A percentile compares a stretch with the other conserved stretches of the same genome.
Conservation (phyloP, 1,140 invertebrate species). For the Medauroidea extradentata region DNA sequence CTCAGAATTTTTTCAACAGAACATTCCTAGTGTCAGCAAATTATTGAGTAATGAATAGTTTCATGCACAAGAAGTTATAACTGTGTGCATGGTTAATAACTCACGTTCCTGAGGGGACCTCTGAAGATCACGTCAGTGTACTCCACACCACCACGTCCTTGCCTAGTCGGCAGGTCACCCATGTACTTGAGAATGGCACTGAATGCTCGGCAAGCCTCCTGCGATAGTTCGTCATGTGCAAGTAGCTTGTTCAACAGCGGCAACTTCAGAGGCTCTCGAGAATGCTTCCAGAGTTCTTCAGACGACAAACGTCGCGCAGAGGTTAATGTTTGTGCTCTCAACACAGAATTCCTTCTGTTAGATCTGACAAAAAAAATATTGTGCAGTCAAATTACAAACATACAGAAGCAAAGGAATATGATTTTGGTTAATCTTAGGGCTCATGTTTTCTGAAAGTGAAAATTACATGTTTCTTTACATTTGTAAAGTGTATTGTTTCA, state of each 20-base stretch:
- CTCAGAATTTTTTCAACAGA: no score
- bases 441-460: no score
- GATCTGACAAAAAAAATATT: slow-evolving; percentile 57
- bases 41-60: no score
- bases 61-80: no score
- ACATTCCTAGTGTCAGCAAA: no score
- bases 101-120: slow-evolving; percentile 68
- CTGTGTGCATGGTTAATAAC: no score
- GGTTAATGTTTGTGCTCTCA: slow-evolving; percentile 57
- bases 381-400: no score
- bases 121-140: slow-evolving; percentile 89
- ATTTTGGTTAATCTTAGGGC: no score
- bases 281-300: slow-evolving; percentile 77
- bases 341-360: slow-evolving; percentile 44
- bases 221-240: slow-evolving; percentile 66
- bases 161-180: slow-evolving; percentile 82
- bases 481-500: neutral
- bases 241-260: slow-evolving; percentile 81
- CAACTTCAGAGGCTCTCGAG: slow-evolving; percentile 76
- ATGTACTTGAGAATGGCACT: slow-evolving; percentile 89
- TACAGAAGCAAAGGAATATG: no score
- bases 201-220: slow-evolving; percentile 71
- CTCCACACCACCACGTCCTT: slow-evolving; percentile 64
- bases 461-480: no score
- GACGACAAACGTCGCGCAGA: slow-evolving; percentile 51